Conservation (phyloP, 2,113 vertebrate genomes). For the Marmota flaviventris region DNA sequence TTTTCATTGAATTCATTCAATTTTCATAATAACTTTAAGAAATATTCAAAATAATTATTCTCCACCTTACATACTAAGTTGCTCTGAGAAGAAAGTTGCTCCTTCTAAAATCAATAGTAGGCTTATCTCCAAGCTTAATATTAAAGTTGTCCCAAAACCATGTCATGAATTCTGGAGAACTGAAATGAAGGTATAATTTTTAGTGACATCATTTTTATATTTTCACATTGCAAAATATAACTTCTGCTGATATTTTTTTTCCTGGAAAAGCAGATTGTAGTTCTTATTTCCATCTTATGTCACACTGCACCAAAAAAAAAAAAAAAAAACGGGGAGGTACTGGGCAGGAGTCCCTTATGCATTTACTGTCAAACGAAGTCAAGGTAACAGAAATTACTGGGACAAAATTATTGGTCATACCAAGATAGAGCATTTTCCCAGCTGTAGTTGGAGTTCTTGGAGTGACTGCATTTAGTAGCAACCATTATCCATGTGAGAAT, state of each 20-base stretch:
- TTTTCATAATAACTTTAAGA: constrained; percentile 45
- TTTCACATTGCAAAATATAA: constrained; percentile 38
- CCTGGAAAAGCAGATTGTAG: neutral
- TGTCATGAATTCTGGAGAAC: constrained; percentile 53
- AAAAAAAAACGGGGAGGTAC: no score
- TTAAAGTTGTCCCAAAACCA: neutral
- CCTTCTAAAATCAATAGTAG: neutral
- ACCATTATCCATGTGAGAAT: constrained; percentile 38
- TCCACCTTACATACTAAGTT: neutral
- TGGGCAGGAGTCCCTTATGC: neutral
- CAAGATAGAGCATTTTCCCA: constrained; percentile 53
- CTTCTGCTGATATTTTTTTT: constrained; percentile 1
- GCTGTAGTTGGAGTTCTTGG: constrained; percentile 15
- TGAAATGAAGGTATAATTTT: constrained; percentile 30
- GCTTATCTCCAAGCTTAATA: neutral
- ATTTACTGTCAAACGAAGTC: constrained; percentile 52
- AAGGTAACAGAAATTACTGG: constrained; percentile 33
- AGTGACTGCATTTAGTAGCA: constrained; percentile 9
- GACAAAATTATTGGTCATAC: constrained; percentile 40
- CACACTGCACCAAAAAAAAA: neutral
- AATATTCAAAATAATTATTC: neutral
- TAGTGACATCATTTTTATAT: neutral
- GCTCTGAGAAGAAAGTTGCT: neutral
- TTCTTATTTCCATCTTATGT: constrained; percentile 31
- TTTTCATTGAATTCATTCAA: neutral